These are phyloP conservation scores for Clarias laeviceps DNA, from an alignment of 2,797 vertebrate genomes.

Conservation along the genomic window DNA sequence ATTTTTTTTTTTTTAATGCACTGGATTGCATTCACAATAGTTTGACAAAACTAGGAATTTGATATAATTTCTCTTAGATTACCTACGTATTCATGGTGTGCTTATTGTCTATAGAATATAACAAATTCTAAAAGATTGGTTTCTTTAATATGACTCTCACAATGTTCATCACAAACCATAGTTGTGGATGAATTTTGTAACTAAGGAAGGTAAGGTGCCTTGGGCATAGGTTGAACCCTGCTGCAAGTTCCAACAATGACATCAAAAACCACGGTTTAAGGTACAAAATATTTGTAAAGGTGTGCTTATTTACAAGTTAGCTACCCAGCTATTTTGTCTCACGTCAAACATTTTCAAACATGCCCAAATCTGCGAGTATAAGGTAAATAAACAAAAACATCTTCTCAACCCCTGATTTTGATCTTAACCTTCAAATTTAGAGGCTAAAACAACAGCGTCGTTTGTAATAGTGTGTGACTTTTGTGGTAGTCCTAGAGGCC, in stretches of 20 bases:
- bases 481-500: constrained; percentile 26
- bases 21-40: neutral
- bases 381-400: constrained; percentile 17
- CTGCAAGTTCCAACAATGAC: constrained; percentile 25
- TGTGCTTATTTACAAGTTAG: constrained; percentile 6
- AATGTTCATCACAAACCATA: neutral
- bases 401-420: constrained; percentile 23
- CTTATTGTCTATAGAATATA: neutral
- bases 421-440: neutral
- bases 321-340: constrained; percentile 11
- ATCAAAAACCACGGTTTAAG: constrained; percentile 11
- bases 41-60: neutral
- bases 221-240: constrained; percentile 5
- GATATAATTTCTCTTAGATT: neutral
- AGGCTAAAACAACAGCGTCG: constrained; percentile 24
- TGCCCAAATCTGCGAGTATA: neutral
- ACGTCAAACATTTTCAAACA: neutral
- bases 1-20: neutral
- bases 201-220: neutral
- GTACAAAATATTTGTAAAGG: constrained; percentile 23
- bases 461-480: constrained; percentile 12
- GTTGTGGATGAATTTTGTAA: neutral
- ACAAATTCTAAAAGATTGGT: neutral
- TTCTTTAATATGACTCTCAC: neutral
- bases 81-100: neutral